phyloP scores from a whole-genome alignment of 2,888 invertebrate genomes.

The Leptinotarsa peninsularis region DNA sequence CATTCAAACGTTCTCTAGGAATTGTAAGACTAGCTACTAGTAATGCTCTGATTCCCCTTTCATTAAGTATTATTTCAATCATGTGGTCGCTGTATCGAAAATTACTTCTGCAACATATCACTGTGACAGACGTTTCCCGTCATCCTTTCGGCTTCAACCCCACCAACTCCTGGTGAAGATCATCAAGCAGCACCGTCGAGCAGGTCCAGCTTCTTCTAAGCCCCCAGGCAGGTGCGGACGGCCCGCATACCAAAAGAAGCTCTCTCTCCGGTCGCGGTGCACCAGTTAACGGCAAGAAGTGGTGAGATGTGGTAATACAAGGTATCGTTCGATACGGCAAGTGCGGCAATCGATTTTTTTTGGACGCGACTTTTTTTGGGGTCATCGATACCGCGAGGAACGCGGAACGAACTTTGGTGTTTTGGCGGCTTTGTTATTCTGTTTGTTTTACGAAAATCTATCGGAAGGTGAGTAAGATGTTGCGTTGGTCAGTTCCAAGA shows the following conservation, averaged over 20 bases:
- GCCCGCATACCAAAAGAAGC: conserved; percentile 10
- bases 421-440: not conserved
- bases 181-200: not conserved
- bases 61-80: no score
- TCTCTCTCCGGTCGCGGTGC: conserved; percentile 3
- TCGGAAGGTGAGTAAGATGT: not conserved
- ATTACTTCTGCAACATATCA: no score
- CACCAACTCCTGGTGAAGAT: conserved; percentile 4
- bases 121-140: no score
- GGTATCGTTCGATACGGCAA: conserved; percentile 1
- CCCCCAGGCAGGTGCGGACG: conserved; percentile 6
- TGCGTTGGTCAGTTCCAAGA: no score
- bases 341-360: conserved; percentile 13
- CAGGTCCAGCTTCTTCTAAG: not conserved
- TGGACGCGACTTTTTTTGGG: not conserved
- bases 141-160: no score
- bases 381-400: conserved; percentile 12
- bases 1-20: no score
- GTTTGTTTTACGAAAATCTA: not conserved
- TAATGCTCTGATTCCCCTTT: no score
- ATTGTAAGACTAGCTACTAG: no score
- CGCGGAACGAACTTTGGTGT: not conserved
- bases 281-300: conserved; percentile 24
- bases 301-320: conserved; percentile 17
- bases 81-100: no score